Conservation (phyloP, 2,888 invertebrate species). For the Neria commutata region DNA sequence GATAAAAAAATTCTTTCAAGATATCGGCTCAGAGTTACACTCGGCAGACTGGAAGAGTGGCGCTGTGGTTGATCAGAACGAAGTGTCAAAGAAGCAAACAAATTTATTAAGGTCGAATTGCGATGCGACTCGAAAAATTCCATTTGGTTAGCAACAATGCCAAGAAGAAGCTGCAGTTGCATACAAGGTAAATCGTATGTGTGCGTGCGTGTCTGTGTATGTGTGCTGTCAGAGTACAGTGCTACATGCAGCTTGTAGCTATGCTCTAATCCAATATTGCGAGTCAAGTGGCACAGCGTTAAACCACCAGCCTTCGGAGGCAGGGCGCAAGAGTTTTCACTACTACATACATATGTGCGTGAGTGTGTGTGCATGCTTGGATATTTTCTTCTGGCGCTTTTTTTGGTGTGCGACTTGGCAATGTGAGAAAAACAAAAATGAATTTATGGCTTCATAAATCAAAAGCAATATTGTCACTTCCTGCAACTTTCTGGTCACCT, state of each 20-base stretch:
- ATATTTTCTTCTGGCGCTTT: neutral
- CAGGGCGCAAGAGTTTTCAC: neutral
- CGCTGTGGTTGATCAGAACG: neutral
- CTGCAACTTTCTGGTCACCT: constrained; percentile 37
- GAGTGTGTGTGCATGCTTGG: neutral
- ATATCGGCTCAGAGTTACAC: no score
- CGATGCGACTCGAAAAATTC: constrained; percentile 27
- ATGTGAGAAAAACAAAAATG: constrained; percentile 46
- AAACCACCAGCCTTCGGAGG: neutral
- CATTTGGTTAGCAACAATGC: constrained; percentile 8
- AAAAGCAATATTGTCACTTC: constrained; percentile 57
- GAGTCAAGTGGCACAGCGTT: constrained; percentile 9
- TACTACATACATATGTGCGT: neutral
- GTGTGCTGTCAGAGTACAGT: neutral
- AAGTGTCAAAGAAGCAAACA: constrained; percentile 7
- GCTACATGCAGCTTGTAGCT: neutral
- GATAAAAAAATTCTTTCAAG: no score
- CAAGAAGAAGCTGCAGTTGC: neutral
- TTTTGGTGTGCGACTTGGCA: constrained; percentile 12
- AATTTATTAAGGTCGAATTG: constrained; percentile 36
- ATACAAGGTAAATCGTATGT: neutral
- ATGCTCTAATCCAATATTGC: constrained; percentile 24
- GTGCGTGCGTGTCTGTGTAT: neutral
- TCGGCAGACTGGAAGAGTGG: no score
- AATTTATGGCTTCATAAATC: constrained; percentile 58